A percentile compares a stretch with the other conserved stretches of the same genome.
These are phyloP conservation scores for Oeneis ivallda DNA, from an alignment of 2,888 invertebrate genomes.

Conservation along the genomic window DNA sequence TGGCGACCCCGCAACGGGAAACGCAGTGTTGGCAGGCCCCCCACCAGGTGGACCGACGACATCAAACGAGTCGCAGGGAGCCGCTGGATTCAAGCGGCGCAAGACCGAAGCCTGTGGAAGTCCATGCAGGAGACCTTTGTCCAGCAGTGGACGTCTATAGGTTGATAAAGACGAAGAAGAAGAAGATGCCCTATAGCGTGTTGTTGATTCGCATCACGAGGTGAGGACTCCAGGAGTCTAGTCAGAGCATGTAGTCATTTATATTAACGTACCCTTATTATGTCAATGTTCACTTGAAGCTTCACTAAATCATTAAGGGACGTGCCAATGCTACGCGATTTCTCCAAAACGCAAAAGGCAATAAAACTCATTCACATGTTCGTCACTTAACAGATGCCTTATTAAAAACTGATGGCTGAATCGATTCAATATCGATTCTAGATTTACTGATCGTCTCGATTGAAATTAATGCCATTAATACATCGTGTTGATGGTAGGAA, in stretches of 20 bases:
- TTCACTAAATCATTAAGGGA: slow-evolving; percentile 70
- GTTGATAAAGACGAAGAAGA: too few relatives aligned
- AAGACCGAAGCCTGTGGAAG: too few relatives aligned
- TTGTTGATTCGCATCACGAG: background rate
- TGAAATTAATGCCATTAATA: slow-evolving; percentile 67
- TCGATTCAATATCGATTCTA: slow-evolving; percentile 52
- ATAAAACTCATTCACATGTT: slow-evolving; percentile 80
- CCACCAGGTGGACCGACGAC: too few relatives aligned
- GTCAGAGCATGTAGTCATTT: background rate
- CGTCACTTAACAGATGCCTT: slow-evolving; percentile 77
- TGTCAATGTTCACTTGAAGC: slow-evolving; percentile 30
- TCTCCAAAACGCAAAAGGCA: slow-evolving; percentile 69
- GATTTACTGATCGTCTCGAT: slow-evolving; percentile 54
- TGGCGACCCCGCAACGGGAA: too few relatives aligned
- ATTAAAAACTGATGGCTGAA: slow-evolving; percentile 72
- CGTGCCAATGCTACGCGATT: slow-evolving; percentile 65
- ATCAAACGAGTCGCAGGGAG: too few relatives aligned
- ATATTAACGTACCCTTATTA: slow-evolving; percentile 26
- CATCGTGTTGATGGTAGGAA: slow-evolving; percentile 30
- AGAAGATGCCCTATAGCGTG: too few relatives aligned
- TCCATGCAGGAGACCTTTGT: too few relatives aligned
- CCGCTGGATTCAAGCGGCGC: too few relatives aligned
- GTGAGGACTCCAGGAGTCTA: background rate
- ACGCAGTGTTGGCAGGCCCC: too few relatives aligned
- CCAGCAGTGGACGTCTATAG: too few relatives aligned